These are phyloP conservation scores for Lampris megalopsis DNA, from an alignment of 2,113 vertebrate species.

Conservation along the genomic window DNA sequence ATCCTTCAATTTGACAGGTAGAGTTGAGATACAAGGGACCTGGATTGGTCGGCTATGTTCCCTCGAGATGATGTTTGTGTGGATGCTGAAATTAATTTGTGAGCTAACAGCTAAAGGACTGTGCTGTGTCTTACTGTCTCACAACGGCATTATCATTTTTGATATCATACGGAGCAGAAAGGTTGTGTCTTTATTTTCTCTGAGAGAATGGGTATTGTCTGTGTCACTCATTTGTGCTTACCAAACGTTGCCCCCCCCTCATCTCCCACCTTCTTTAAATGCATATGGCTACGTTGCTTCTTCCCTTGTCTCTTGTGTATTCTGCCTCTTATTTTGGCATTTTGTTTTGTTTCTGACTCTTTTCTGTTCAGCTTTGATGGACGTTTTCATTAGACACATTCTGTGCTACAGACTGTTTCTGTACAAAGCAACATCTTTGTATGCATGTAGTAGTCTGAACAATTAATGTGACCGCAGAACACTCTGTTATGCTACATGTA, in stretches of 20 bases:
- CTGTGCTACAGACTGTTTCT: slow-evolving; percentile 90
- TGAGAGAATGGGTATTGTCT: slow-evolving; percentile 73
- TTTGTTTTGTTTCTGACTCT: slow-evolving; percentile 49
- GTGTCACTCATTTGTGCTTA: slow-evolving; percentile 70
- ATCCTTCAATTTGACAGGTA: slow-evolving; percentile 67
- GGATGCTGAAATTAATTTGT: slow-evolving; percentile 70
- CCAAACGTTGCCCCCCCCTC: slow-evolving; percentile 51
- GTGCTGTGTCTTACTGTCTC: slow-evolving; percentile 67
- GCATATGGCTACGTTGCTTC: slow-evolving; percentile 79
- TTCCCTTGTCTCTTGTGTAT: slow-evolving; percentile 85
- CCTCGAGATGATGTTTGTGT: slow-evolving; percentile 59
- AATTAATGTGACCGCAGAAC: slow-evolving; percentile 90
- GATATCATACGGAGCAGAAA: slow-evolving; percentile 66
- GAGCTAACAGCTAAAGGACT: slow-evolving; percentile 69
- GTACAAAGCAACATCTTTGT: slow-evolving; percentile 92
- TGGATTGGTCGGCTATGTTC: slow-evolving; percentile 60
- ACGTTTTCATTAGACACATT: slow-evolving; percentile 86
- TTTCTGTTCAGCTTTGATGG: slow-evolving; percentile 80
- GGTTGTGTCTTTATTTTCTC: slow-evolving; percentile 73
- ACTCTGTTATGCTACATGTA: slow-evolving; percentile 90
- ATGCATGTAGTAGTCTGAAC: slow-evolving; percentile 95
- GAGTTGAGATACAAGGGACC: slow-evolving; percentile 54
- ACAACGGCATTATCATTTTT: slow-evolving; percentile 63
- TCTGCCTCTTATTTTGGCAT: slow-evolving; percentile 82
- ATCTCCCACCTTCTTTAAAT: slow-evolving; percentile 20